These are phyloP conservation scores for Notolabrus celidotus DNA, from an alignment of 2,797 vertebrate genomes.

Conservation along the genomic window DNA sequence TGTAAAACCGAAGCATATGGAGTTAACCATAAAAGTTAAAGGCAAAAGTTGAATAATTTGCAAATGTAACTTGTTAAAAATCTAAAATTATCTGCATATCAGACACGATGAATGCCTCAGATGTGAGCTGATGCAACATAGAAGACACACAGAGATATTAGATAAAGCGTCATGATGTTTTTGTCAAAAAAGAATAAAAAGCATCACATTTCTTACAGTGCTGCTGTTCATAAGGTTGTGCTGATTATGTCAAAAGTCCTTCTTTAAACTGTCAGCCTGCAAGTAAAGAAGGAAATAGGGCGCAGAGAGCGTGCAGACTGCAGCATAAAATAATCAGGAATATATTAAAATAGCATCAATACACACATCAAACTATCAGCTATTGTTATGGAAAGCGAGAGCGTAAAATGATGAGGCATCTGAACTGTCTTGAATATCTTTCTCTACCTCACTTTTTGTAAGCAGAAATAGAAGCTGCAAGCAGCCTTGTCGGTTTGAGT, in stretches of 20 bases:
- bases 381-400: conserved; percentile 46
- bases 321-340: conserved; percentile 61
- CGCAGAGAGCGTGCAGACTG: conserved; percentile 34
- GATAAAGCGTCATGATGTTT: conserved; percentile 36
- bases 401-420: conserved; percentile 57
- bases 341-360: conserved; percentile 69
- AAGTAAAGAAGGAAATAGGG: conserved; percentile 26
- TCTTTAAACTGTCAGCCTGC: conserved; percentile 57
- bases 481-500: conserved; percentile 33
- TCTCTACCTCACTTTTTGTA: conserved; percentile 52
- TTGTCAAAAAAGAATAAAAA: conserved; percentile 41
- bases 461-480: conserved; percentile 64
- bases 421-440: conserved; percentile 36
- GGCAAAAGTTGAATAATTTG: conserved; percentile 17
- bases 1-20: not conserved
- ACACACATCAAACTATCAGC: conserved; percentile 29
- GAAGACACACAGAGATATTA: conserved; percentile 46
- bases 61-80: conserved; percentile 5
- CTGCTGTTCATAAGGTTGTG: conserved; percentile 62
- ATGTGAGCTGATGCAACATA: conserved; percentile 56
- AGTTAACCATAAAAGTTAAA: not conserved
- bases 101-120: conserved; percentile 22
- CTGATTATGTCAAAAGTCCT: conserved; percentile 78
- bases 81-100: conserved; percentile 14
- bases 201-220: conserved; percentile 40